A percentile compares a stretch with the other conserved stretches of the same genome.
These are phyloP conservation scores for Coelogynopora nodosa DNA, from an alignment of 2,888 invertebrate species.

Conservation along the genomic window DNA sequence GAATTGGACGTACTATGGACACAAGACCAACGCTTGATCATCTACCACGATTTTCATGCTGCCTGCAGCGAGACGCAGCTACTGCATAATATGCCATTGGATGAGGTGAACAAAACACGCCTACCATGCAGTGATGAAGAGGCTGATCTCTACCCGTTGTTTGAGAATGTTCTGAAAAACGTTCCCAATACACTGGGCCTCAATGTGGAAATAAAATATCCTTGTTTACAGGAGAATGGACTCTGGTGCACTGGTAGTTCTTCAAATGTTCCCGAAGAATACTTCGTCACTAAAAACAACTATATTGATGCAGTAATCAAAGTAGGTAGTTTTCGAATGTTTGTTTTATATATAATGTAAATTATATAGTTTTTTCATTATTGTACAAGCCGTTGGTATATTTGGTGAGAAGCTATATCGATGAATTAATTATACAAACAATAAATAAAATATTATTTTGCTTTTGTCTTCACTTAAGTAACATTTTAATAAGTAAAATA, in stretches of 20 bases:
- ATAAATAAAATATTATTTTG: too few relatives aligned
- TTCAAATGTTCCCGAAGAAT: background rate
- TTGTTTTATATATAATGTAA: too few relatives aligned
- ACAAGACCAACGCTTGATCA: background rate
- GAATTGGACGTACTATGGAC: background rate
- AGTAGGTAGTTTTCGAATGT: background rate
- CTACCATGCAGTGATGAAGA: too few relatives aligned
- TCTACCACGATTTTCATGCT: background rate
- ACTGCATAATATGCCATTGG: background rate
- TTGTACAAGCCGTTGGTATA: too few relatives aligned
- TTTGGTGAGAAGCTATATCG: too few relatives aligned
- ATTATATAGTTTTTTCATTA: too few relatives aligned
- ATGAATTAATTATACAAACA: too few relatives aligned
- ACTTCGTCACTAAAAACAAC: background rate
- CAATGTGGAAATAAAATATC: background rate
- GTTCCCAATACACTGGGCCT: background rate
- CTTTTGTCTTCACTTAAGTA: too few relatives aligned
- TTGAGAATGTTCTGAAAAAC: background rate
- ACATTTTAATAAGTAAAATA: too few relatives aligned
- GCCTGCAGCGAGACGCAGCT: background rate
- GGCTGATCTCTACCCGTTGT: background rate
- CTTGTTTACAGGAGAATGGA: background rate
- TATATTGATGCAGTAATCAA: background rate
- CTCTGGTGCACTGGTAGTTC: background rate
- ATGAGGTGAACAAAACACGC: too few relatives aligned